Base-by-base conservation (phyloP, 1,140 invertebrate species). In the Leucophenga varia region DNA sequence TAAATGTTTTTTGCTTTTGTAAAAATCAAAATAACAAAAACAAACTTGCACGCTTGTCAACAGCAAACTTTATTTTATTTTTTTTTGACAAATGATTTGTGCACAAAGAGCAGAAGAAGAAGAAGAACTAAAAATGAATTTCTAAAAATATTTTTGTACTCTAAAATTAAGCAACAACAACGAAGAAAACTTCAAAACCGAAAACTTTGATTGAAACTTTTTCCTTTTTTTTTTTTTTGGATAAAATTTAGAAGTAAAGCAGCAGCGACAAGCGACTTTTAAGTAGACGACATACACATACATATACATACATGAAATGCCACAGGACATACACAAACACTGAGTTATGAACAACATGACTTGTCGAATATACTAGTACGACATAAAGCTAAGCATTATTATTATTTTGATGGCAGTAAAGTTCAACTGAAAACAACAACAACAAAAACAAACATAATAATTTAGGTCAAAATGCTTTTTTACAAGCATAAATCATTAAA, bases 331-430 rank as follows among this genome's bases (percentile, higher is more conserved):
- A n/a, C n/a, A n/a, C n/a, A n/a, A n/a, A n/a, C 54, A 63, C 63
- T 68, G 64, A 67, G 63, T 67, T 67, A 67, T 67, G 63, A 67
- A 67, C 63, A 67, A 67, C 63, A 67, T 67, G 63, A 67, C 64
- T 67, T 67, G 63, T 67, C 64, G 63, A 59, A 59, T 64, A 68
- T n/a, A n/a, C n/a, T n/a, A n/a, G n/a, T n/a, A n/a, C n/a, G n/a
- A n/a, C n/a, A n/a, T n/a, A n/a, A n/a, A n/a, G n/a, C n/a, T n/a
- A n/a, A n/a, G n/a, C n/a, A n/a, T n/a, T n/a, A n/a, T n/a, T n/a
- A n/a, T n/a, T n/a, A n/a, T n/a, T n/a, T n/a, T n/a, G n/a, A n/a
- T n/a, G n/a, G n/a, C n/a, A n/a, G 51, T 20, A 47, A 43, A 35
- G n/a, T 52, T 47, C 38, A 45, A 48, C 35, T 34, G 41, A 20